Evolutionary conservation across 1,140 invertebrate genomes (phyloP), one percentile per base, ranked within the genome.

Genomic region (Pantala flavescens): DNA sequence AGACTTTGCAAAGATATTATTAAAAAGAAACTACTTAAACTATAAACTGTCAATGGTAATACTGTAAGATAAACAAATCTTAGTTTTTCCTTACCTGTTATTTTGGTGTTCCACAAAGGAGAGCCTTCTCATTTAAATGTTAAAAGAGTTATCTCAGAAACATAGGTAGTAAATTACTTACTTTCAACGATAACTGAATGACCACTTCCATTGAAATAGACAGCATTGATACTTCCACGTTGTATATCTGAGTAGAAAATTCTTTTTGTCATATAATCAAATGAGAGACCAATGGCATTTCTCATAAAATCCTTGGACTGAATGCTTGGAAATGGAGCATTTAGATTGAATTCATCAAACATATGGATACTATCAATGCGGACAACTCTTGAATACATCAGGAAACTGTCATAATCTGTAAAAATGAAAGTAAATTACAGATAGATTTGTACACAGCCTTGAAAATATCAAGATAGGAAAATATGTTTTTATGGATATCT

Each of bases 221-320:
- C 92, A 63, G 87, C 85, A 81, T 92, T 92, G 77, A 97, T 94
- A 73, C 91, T 90, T 71, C 91, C 92, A 76, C 88, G 83, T 79
- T 94, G 91, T 77, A 96, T 94, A 81, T 96, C 94, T 0, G 93
- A 95, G 83, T 93, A 96, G 83, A 93, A 96, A 23, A 96, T 82
- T 71, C 87, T 82, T 74, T 89, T 83, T 2, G 83, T 83, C 74
- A 84, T 83, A 80, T 93, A 94, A 83, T 95, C 91, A 82, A 90
- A 93, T 3, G 91, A 87, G 9, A 97, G 84, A 36, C 91, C 92
- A 78, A 96, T 94, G 5, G 93, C 92, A 83, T 95, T 95, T 71
- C 90, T 84, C 86, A 95, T 91, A 75, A 88, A 81, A 2, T 87
- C 86, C 73, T 85, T 86, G 77, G 91, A 88, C 75, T 88, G 85